These are phyloP conservation scores for Diplogasteroides magnus DNA, from an alignment of 1,140 invertebrate species.

Conservation along the genomic window DNA sequence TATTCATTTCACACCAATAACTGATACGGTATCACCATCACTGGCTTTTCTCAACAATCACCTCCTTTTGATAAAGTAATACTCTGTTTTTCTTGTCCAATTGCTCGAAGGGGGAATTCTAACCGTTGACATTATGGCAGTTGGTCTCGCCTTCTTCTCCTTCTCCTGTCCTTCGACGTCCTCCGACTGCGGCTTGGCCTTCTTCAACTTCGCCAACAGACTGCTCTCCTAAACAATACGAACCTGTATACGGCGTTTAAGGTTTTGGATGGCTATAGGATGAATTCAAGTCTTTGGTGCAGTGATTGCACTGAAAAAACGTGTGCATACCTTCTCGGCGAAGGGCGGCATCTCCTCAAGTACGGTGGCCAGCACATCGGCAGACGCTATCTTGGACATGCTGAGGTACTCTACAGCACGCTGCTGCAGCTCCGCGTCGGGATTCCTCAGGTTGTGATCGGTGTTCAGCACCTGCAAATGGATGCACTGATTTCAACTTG, in stretches of 20 bases:
- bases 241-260: no score
- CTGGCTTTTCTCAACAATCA: no score
- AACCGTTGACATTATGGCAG: slow-evolving; percentile 42
- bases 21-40: no score
- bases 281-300: background rate
- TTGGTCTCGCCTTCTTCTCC: slow-evolving; percentile 49
- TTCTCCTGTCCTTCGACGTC: slow-evolving; percentile 47
- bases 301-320: background rate
- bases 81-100: no score
- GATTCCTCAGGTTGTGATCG: slow-evolving; percentile 89
- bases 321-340: slow-evolving; percentile 69
- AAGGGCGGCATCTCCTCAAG: slow-evolving; percentile 99
- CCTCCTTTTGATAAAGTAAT: background rate
- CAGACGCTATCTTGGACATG: slow-evolving; percentile 86
- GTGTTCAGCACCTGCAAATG: slow-evolving; percentile 71
- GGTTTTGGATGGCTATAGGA: no score
- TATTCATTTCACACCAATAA: no score
- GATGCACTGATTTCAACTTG: no score
- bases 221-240: slow-evolving; percentile 76
- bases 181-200: slow-evolving; percentile 74
- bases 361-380: slow-evolving; percentile 77
- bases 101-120: background rate
- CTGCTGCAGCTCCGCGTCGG: slow-evolving; percentile 96
- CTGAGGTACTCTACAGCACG: slow-evolving; percentile 95
- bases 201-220: slow-evolving; percentile 84